Conservation (phyloP, 2,888 invertebrate genomes). For the Orthosia incerta region DNA sequence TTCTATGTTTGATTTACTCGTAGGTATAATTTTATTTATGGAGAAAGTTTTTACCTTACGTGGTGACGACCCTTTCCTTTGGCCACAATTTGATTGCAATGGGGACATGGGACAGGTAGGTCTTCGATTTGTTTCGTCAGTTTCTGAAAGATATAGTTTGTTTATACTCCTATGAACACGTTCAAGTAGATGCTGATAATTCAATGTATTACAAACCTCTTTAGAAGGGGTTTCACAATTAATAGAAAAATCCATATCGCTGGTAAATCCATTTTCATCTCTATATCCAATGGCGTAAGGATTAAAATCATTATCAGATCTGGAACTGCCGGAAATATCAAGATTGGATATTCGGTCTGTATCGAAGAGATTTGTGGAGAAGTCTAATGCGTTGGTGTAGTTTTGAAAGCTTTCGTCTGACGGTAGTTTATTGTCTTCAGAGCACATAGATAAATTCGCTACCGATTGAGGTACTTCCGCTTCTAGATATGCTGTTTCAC, state of each 20-base stretch:
- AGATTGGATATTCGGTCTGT: constrained; percentile 79
- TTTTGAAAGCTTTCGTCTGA: constrained; percentile 84
- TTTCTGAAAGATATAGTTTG: constrained; percentile 55
- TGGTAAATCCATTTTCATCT: constrained; percentile 69
- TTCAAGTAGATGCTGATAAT: not conserved
- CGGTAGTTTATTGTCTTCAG: constrained; percentile 77
- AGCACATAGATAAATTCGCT: constrained; percentile 61
- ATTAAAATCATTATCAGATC: constrained; percentile 76
- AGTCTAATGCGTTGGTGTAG: constrained; percentile 79
- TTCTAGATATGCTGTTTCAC: constrained; percentile 15
- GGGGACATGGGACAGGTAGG: constrained; percentile 62
- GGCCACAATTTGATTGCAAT: constrained; percentile 69
- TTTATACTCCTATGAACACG: not conserved
- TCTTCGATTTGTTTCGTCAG: constrained; percentile 42
- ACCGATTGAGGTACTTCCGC: constrained; percentile 38
- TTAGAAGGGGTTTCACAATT: constrained; percentile 28
- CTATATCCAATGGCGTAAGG: constrained; percentile 69
- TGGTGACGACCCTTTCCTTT: constrained; percentile 74
- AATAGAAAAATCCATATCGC: constrained; percentile 66
- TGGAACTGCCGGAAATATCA: constrained; percentile 78
- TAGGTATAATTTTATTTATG: not conserved
- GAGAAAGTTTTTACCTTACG: constrained; percentile 67
- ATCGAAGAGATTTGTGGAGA: constrained; percentile 81
- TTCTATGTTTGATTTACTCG: too few species aligned
- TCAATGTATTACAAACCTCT: constrained; percentile 52